Evolutionary conservation across 2,888 invertebrate species (phyloP).

Genomic region (Linnaemya vulpina): DNA sequence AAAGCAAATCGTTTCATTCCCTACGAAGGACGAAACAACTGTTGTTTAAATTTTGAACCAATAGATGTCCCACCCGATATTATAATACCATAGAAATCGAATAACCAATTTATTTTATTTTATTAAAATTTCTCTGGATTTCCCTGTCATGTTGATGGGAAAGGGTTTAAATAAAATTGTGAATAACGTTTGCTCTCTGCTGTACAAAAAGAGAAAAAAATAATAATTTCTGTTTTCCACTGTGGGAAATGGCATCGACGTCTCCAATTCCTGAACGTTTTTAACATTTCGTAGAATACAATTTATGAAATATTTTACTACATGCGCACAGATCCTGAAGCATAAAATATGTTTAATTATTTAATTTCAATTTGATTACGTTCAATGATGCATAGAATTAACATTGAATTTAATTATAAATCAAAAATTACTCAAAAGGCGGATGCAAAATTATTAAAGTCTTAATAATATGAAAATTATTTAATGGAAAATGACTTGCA

Average conservation of each 20-base stretch:
- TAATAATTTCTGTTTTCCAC: background rate
- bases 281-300: conserved; percentile 24
- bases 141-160: too few species aligned
- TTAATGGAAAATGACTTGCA: conserved; percentile 70
- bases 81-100: too few species aligned
- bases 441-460: conserved; percentile 69
- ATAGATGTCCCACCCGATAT: too few species aligned
- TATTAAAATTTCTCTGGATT: too few species aligned
- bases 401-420: conserved; percentile 82
- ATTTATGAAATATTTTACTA: conserved; percentile 38
- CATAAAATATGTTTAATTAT: conserved; percentile 71
- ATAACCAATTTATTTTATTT: too few species aligned
- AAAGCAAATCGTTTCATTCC: too few species aligned
- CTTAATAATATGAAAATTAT: conserved; percentile 53
- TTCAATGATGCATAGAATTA: conserved; percentile 82
- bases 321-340: conserved; percentile 52
- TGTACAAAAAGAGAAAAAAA: too few species aligned
- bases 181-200: too few species aligned
- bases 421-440: conserved; percentile 58
- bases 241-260: background rate
- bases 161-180: too few species aligned
- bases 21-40: too few species aligned
- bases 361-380: conserved; percentile 76
- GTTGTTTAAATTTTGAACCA: too few species aligned
- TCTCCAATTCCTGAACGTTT: conserved; percentile 15